A percentile compares a stretch with the other conserved stretches of the same genome.
These are phyloP conservation scores for Piliocolobus tephrosceles DNA, from an alignment of 2,113 vertebrate genomes.

Conservation along the genomic window DNA sequence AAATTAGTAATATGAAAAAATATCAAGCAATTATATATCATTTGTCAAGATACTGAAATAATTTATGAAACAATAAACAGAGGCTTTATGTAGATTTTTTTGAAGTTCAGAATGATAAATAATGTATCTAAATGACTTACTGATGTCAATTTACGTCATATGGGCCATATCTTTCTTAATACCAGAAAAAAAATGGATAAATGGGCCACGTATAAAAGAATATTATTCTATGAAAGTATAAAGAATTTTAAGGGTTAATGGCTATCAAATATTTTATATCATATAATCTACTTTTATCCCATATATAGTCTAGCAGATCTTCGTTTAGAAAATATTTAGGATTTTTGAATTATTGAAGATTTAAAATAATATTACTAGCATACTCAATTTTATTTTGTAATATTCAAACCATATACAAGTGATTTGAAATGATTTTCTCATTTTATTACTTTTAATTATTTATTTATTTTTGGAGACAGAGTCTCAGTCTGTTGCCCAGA, in stretches of 20 bases:
- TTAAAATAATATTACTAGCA: slow-evolving; percentile 36
- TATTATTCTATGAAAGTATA: neutral
- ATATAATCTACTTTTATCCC: neutral
- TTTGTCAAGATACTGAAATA: neutral
- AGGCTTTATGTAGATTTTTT: neutral
- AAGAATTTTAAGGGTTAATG: neutral
- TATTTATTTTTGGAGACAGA: too few species aligned
- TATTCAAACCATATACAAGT: neutral
- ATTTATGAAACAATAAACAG: neutral
- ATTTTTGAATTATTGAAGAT: slow-evolving; percentile 26
- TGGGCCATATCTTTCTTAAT: slow-evolving; percentile 6
- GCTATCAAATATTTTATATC: slow-evolving; percentile 17
- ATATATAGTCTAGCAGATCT: neutral
- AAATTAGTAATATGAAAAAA: neutral
- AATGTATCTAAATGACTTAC: slow-evolving; percentile 6
- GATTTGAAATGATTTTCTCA: neutral
- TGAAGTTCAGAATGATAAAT: slow-evolving; percentile 5
- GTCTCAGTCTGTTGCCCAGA: too few species aligned
- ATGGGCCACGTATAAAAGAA: neutral
- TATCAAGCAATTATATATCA: neutral
- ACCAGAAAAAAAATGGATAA: slow-evolving; percentile 21
- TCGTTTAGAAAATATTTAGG: slow-evolving; percentile 7
- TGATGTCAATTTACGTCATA: neutral
- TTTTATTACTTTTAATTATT: too few species aligned
- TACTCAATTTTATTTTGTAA: neutral